Evolutionary conservation across 2,888 invertebrate species (phyloP).

Genomic region (Agrotis ipsilon): DNA sequence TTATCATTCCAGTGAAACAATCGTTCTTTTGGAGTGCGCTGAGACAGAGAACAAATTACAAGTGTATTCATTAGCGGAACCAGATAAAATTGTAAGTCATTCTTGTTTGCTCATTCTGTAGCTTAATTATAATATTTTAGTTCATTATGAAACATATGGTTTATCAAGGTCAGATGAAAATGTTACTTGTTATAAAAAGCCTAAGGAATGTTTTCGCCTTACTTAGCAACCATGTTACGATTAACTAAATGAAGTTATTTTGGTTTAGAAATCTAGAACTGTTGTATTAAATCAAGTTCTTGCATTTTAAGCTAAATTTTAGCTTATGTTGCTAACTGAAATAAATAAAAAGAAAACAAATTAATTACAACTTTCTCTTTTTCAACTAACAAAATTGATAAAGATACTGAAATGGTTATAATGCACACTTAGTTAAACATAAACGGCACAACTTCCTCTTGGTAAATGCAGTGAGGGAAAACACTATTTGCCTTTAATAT

Average conservation of each 20-base stretch:
- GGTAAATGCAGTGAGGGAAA: conserved; percentile 23
- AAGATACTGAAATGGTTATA: neutral
- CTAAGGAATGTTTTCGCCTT: neutral
- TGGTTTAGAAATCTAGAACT: neutral
- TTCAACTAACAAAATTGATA: neutral
- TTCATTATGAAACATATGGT: conserved; percentile 34
- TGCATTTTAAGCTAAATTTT: too few species aligned
- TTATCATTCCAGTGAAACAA: conserved; percentile 73
- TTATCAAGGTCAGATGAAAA: conserved; percentile 37
- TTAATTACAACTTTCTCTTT: conserved; percentile 16
- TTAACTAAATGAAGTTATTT: neutral
- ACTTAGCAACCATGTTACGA: neutral
- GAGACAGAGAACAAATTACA: conserved; percentile 72
- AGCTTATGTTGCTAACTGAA: neutral
- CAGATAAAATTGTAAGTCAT: conserved; percentile 78
- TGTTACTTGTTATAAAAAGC: neutral
- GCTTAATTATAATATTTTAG: conserved; percentile 30
- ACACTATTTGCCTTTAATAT: conserved; percentile 1
- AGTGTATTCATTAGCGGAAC: conserved; percentile 74
- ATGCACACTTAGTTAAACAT: neutral
- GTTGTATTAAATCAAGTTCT: neutral
- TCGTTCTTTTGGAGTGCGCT: conserved; percentile 82
- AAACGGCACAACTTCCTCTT: conserved; percentile 20
- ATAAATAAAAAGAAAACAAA: neutral
- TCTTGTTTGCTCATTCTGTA: conserved; percentile 32